Conservation (phyloP, 2,888 invertebrate species). For the Alloplasta piceator region DNA sequence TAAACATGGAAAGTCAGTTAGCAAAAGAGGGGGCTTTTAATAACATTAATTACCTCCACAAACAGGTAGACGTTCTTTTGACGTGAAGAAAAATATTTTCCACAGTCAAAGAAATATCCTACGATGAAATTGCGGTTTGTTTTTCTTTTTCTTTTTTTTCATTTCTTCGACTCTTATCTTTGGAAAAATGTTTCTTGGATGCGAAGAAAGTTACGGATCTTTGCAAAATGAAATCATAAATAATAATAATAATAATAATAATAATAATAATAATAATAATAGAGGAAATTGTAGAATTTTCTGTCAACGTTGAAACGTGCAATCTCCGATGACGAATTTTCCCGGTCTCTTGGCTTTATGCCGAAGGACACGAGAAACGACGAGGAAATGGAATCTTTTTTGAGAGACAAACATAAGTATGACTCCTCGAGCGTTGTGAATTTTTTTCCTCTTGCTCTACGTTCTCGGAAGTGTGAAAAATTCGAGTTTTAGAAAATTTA, state of each 20-base stretch:
- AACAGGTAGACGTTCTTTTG: too few species aligned
- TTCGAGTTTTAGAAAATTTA: too few species aligned
- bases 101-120: too few species aligned
- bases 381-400: constrained; percentile 16
- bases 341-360: constrained; percentile 40
- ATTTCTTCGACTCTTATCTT: not conserved
- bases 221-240: not conserved
- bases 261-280: not conserved
- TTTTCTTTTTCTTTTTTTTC: too few species aligned
- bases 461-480: too few species aligned
- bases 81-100: too few species aligned
- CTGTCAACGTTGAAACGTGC: constrained; percentile 14
- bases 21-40: too few species aligned
- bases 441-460: too few species aligned
- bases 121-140: too few species aligned
- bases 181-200: not conserved
- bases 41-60: too few species aligned
- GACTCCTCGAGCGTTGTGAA: too few species aligned
- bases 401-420: constrained; percentile 12
- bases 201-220: not conserved
- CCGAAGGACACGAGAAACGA: constrained; percentile 46
- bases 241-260: constrained; percentile 1
- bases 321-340: constrained; percentile 48
- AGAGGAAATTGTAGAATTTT: constrained; percentile 19
- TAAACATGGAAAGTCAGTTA: too few species aligned